Percentiles rank a stretch among this genome's conserved stretches.
Conservation (phyloP, 2,113 vertebrate genomes). For the Megaptera novaeangliae region DNA sequence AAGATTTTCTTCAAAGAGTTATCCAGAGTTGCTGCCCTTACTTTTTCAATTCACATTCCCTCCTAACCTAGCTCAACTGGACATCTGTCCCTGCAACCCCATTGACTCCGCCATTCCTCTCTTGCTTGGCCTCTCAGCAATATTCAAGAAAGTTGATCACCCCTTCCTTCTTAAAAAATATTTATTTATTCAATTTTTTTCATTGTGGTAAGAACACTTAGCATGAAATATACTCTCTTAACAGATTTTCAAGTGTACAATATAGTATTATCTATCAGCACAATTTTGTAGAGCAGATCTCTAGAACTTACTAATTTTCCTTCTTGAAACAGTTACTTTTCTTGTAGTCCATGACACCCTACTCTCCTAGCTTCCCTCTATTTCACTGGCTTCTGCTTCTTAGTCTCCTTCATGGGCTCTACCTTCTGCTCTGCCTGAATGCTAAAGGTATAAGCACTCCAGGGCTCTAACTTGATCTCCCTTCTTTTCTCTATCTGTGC, state of each 20-base stretch:
- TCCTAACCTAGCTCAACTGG: not conserved
- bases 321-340: not conserved
- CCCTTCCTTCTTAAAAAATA: not conserved
- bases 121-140: not conserved
- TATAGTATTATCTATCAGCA: not conserved
- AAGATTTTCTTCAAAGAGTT: not conserved
- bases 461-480: not conserved
- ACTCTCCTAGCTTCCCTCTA: not conserved
- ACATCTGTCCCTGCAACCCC: not conserved
- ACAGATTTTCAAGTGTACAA: not conserved
- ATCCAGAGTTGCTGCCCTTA: not conserved
- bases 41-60: not conserved
- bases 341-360: not conserved
- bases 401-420: not conserved
- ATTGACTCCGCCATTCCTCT: not conserved
- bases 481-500: not conserved
- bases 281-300: not conserved
- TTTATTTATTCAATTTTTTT: not conserved
- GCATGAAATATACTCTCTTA: not conserved
- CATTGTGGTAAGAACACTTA: not conserved
- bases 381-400: not conserved
- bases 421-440: not conserved
- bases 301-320: not conserved
- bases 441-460: not conserved
- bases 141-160: not conserved